These are phyloP conservation scores for Drosophila dives DNA, from an alignment of 2,888 invertebrate species.

Conservation along the genomic window DNA sequence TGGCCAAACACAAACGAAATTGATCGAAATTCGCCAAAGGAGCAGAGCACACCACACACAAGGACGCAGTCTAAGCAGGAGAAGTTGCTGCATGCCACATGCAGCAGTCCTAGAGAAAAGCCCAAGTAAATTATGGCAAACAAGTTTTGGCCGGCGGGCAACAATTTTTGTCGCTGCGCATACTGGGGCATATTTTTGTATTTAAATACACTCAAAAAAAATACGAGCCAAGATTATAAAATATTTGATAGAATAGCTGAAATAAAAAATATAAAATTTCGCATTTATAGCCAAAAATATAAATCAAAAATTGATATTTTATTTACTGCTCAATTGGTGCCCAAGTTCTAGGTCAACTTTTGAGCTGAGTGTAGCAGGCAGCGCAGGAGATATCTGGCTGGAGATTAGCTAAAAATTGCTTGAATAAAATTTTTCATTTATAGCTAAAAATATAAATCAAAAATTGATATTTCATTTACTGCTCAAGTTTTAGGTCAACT, in stretches of 20 bases:
- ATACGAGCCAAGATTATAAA: fast-evolving
- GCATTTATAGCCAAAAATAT: no score
- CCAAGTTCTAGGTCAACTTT: not conserved
- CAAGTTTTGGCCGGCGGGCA: slow-evolving; percentile 84
- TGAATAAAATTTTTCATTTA: no score
- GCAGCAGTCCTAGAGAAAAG: slow-evolving; percentile 51
- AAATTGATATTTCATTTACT: not conserved
- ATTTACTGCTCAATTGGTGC: not conserved
- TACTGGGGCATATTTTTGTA: slow-evolving; percentile 18
- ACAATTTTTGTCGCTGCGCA: slow-evolving; percentile 78
- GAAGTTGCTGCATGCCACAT: slow-evolving; percentile 3
- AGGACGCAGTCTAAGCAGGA: slow-evolving; percentile 22
- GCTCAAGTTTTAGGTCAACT: not conserved
- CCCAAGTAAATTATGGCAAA: slow-evolving; percentile 84
- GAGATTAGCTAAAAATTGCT: no score
- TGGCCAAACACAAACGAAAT: slow-evolving; percentile 78
- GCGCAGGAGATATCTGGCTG: slow-evolving; percentile 26
- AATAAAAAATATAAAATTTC: no score
- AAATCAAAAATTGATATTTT: not conserved
- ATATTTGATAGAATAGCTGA: not conserved
- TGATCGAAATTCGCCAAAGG: slow-evolving; percentile 78
- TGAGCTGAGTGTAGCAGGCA: not conserved
- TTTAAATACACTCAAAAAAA: slow-evolving; percentile 14
- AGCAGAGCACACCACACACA: slow-evolving; percentile 40
- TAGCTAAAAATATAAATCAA: not conserved